Conservation (phyloP, 2,113 vertebrate species). For the Hemibates koningsi region DNA sequence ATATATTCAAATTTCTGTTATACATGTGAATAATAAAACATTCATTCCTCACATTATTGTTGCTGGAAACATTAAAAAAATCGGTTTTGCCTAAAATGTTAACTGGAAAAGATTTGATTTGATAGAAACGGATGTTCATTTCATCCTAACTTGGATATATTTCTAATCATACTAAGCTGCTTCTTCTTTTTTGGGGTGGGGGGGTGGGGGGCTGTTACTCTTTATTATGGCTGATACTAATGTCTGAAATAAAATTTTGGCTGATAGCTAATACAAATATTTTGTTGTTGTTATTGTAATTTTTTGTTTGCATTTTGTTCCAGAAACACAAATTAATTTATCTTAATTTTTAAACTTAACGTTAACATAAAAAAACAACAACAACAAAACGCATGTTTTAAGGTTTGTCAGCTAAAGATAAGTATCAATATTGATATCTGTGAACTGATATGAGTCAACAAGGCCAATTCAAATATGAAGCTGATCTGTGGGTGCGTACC, state of each 20-base stretch:
- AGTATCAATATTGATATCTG: not conserved
- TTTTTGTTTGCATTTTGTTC: not conserved
- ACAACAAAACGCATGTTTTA: not conserved
- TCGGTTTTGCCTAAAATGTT: not conserved
- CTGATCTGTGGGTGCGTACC: not conserved
- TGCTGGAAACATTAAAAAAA: not conserved
- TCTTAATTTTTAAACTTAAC: not conserved
- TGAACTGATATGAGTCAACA: not conserved
- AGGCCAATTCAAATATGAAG: not conserved
- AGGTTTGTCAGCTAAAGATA: not conserved
- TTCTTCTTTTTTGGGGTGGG: too few species aligned
- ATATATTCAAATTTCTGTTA: not conserved
- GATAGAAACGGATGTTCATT: not conserved
- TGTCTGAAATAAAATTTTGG: not conserved
- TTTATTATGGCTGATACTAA: not conserved
- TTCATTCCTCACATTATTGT: not conserved
- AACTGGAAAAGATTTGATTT: not conserved
- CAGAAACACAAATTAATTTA: not conserved
- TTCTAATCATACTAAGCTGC: not conserved
- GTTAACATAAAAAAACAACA: not conserved
- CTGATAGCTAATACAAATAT: not conserved
- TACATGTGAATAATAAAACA: not conserved
- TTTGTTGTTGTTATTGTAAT: not conserved
- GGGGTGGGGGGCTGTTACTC: not conserved
- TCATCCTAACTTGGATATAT: not conserved